phyloP scores from a whole-genome alignment of 2,113 vertebrate genomes.

The Gobius niger region DNA sequence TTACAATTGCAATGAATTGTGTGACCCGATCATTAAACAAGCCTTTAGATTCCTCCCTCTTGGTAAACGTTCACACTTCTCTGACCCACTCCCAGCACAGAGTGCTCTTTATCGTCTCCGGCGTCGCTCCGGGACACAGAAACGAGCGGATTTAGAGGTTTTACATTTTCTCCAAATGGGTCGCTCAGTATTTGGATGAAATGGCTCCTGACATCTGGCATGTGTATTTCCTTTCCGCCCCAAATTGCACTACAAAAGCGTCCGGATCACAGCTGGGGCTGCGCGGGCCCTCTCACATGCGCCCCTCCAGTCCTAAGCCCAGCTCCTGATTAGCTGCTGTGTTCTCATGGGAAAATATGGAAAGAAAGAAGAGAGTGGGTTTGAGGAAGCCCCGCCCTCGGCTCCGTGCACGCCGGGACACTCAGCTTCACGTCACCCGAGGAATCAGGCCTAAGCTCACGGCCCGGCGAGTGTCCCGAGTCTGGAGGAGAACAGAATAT shows the following conservation, averaged over 20 bases:
- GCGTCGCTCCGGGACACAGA: conserved; percentile 8
- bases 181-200: conserved; percentile 41
- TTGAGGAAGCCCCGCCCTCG: conserved; percentile 37
- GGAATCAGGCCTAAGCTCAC: conserved; percentile 11
- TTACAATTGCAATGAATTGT: too few relatives aligned
- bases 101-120: conserved; percentile 5
- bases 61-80: neutral
- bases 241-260: conserved; percentile 42
- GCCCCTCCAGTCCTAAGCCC: conserved; percentile 37
- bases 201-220: conserved; percentile 57
- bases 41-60: neutral
- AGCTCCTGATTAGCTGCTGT: conserved; percentile 58
- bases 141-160: conserved; percentile 20
- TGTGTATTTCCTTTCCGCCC: conserved; percentile 48
- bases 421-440: conserved; percentile 17
- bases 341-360: conserved; percentile 55
- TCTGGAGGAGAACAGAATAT: too few relatives aligned
- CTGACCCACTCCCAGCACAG: neutral
- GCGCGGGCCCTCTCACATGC: conserved; percentile 45
- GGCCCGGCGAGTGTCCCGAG: too few relatives aligned
- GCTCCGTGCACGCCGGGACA: conserved; percentile 15
- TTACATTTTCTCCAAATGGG: conserved; percentile 9
- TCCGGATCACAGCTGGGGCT: conserved; percentile 36
- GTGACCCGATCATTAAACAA: too few relatives aligned
- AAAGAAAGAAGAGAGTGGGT: conserved; percentile 33